Percentiles rank a stretch among this genome's conserved stretches.
phyloP scores from a whole-genome alignment of 2,113 vertebrate genomes.

The Fregetta grallaria region DNA sequence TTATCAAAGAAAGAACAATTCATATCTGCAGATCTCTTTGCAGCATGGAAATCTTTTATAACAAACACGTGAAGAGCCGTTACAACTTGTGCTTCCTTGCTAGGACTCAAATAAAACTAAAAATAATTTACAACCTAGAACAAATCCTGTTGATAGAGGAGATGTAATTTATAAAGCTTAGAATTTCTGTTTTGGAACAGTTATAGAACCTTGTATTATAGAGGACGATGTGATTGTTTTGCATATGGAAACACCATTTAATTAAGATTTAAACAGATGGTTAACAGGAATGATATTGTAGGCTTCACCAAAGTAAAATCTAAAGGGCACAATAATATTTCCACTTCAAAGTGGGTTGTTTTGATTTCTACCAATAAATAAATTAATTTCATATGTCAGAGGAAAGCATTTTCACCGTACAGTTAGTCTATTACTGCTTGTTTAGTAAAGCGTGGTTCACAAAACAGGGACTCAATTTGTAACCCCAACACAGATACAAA shows the following conservation, averaged over 20 bases:
- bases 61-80: background rate
- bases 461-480: background rate
- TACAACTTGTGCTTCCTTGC: background rate
- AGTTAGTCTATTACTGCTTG: background rate
- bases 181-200: background rate
- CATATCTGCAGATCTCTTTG: background rate
- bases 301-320: slow-evolving; percentile 1
- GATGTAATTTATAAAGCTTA: background rate
- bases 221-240: background rate
- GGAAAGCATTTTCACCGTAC: background rate
- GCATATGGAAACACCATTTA: slow-evolving; percentile 4
- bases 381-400: background rate
- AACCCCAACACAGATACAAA: background rate
- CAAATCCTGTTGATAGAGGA: background rate
- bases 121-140: background rate
- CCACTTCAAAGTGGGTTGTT: slow-evolving; percentile 6
- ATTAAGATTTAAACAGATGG: slow-evolving; percentile 43
- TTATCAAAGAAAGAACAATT: background rate
- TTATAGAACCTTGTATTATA: background rate
- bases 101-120: background rate
- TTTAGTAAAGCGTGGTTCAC: background rate
- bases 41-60: background rate
- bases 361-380: slow-evolving; percentile 5
- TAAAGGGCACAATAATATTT: slow-evolving; percentile 30
- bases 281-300: slow-evolving; percentile 1